phyloP scores from a whole-genome alignment of 2,113 vertebrate genomes.

The Pluvianellus socialis region DNA sequence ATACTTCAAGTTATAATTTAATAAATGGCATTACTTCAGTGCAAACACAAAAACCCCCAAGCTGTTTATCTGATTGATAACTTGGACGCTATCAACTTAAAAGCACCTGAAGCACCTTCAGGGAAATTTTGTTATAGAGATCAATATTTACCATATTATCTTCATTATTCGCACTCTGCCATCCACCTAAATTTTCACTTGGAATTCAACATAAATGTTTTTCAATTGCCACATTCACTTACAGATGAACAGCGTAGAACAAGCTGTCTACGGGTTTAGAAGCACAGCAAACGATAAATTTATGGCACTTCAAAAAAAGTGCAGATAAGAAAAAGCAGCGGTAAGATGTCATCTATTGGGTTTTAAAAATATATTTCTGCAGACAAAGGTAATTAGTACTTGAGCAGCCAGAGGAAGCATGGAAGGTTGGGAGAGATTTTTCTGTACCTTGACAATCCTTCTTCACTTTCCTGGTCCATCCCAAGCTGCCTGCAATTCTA shows the following conservation, averaged over 20 bases:
- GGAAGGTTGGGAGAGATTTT: background rate
- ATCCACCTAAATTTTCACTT: background rate
- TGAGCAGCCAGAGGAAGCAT: background rate
- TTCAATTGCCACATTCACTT: background rate
- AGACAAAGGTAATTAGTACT: background rate
- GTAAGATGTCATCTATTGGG: background rate
- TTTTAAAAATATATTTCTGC: background rate
- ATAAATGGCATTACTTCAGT: background rate
- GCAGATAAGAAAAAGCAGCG: background rate
- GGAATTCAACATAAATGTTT: background rate
- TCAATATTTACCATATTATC: background rate
- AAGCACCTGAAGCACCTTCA: background rate
- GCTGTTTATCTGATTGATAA: background rate
- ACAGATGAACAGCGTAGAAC: background rate
- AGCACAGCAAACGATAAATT: background rate
- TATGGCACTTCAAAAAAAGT: background rate
- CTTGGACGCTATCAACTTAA: background rate
- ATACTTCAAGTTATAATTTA: background rate
- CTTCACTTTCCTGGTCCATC: background rate
- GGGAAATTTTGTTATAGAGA: background rate
- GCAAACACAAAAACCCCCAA: background rate
- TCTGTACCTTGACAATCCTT: background rate
- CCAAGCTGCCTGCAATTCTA: background rate
- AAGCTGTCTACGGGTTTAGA: background rate
- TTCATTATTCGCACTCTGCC: background rate